Evolutionary conservation across 1,140 invertebrate genomes (phyloP).

Genomic region (Atopsyche davidsoni): DNA sequence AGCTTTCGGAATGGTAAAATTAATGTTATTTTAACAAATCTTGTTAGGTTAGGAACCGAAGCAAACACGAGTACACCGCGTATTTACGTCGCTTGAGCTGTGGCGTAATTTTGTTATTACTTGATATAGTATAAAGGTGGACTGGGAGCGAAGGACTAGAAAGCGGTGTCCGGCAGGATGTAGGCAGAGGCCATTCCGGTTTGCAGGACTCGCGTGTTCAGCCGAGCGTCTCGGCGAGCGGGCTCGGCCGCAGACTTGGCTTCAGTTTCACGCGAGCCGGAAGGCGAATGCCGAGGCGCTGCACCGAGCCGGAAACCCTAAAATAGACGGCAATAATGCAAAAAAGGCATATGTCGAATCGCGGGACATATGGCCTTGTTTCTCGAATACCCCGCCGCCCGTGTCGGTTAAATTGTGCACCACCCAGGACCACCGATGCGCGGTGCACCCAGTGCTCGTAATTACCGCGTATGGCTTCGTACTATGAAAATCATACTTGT

Average conservation of each 20-base stretch:
- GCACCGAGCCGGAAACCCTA: slow-evolving; percentile 12
- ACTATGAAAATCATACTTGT: too few species aligned
- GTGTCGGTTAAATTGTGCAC: neutral
- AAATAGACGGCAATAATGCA: slow-evolving; percentile 26
- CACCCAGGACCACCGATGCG: neutral
- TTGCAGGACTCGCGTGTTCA: neutral
- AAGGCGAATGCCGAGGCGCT: neutral
- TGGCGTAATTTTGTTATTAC: too few species aligned
- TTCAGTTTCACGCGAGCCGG: slow-evolving; percentile 1
- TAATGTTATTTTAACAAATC: too few species aligned
- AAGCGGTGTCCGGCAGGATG: neutral
- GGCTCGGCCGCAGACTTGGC: neutral
- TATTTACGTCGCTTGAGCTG: too few species aligned
- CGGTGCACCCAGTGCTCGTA: neutral
- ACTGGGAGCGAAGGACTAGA: too few species aligned
- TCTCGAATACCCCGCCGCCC: too few species aligned
- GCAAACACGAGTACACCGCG: too few species aligned
- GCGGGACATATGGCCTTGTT: slow-evolving; percentile 3
- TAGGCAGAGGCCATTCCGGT: neutral
- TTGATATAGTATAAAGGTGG: too few species aligned
- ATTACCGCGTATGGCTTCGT: too few species aligned
- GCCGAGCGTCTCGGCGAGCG: neutral
- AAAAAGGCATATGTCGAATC: slow-evolving; percentile 7
- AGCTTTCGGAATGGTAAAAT: too few species aligned
- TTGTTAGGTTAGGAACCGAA: too few species aligned